phyloP scores from a whole-genome alignment of 2,113 vertebrate genomes.

The Ceratotherium simum region DNA sequence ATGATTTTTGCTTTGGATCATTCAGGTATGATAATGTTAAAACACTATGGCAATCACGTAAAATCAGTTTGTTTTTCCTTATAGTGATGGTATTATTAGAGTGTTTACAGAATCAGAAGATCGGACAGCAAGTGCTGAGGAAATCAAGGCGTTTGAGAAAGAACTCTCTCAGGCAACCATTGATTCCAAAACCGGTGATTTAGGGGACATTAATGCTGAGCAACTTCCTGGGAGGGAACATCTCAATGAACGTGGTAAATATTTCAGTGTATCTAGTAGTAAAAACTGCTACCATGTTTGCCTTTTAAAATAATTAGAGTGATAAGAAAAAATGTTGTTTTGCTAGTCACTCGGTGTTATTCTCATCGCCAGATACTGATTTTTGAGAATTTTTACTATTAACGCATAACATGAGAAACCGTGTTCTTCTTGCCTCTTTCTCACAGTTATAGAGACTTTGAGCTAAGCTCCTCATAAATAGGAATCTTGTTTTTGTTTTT shows the following conservation, averaged over 20 bases:
- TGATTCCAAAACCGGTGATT: conserved; percentile 95
- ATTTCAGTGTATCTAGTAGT: neutral
- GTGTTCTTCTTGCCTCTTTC: neutral
- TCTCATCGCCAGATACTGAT: neutral
- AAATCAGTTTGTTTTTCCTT: conserved; percentile 67
- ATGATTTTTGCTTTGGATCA: conserved; percentile 49
- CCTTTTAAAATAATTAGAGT: neutral
- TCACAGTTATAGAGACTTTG: neutral
- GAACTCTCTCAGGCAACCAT: conserved; percentile 96
- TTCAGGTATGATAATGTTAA: conserved; percentile 35
- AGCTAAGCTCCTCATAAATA: neutral
- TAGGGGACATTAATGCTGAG: conserved; percentile 95
- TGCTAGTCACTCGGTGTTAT: neutral
- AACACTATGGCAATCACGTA: neutral
- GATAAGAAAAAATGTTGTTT: neutral
- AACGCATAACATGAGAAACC: neutral
- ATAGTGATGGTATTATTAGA: conserved; percentile 96
- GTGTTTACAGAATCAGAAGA: conserved; percentile 95
- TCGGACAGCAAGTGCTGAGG: conserved; percentile 91
- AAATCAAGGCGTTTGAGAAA: conserved; percentile 96
- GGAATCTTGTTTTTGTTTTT: neutral
- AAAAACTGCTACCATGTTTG: neutral
- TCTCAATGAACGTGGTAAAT: conserved; percentile 93
- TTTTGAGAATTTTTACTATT: conserved; percentile 16
- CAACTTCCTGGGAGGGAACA: conserved; percentile 97